phyloP scores from a whole-genome alignment of 2,113 vertebrate species.

The Macquaria ambigua region DNA sequence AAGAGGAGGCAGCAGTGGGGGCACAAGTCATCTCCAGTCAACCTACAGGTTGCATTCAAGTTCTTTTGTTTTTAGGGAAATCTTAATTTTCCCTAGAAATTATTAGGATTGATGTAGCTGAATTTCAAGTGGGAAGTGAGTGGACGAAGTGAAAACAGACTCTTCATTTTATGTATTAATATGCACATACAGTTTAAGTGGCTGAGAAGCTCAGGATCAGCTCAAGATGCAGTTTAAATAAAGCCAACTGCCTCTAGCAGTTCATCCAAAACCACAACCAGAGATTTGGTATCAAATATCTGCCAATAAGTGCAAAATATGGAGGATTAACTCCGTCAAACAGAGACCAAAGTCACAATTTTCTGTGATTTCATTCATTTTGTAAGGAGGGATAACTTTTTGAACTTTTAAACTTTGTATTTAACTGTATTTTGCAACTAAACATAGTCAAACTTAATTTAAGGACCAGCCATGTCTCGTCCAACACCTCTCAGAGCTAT shows the following conservation, averaged over 20 bases:
- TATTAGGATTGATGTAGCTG: not conserved
- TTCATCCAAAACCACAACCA: constrained; percentile 3
- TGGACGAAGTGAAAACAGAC: not conserved
- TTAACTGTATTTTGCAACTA: not conserved
- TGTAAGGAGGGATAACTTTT: not conserved
- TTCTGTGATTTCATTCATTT: not conserved
- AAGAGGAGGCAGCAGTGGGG: constrained; percentile 56
- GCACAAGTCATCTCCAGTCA: constrained; percentile 63
- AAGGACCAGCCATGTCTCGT: not conserved
- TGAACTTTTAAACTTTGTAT: not conserved
- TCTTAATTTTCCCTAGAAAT: not conserved
- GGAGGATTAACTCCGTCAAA: not conserved
- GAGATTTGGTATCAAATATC: not conserved
- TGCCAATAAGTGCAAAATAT: not conserved
- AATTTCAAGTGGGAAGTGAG: constrained; percentile 16
- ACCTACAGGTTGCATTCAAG: not conserved
- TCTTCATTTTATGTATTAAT: not conserved
- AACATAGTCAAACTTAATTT: constrained; percentile 1
- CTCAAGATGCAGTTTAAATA: not conserved
- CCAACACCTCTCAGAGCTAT: constrained; percentile 17
- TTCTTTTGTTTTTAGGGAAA: not conserved
- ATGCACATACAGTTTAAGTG: not conserved
- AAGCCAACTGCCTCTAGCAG: not conserved
- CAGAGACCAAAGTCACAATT: not conserved
- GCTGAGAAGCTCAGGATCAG: not conserved